Evolutionary conservation across 2,797 vertebrate species (phyloP), one percentile per base, ranked within the genome.

Genomic region (Sebastes glaucus): DNA sequence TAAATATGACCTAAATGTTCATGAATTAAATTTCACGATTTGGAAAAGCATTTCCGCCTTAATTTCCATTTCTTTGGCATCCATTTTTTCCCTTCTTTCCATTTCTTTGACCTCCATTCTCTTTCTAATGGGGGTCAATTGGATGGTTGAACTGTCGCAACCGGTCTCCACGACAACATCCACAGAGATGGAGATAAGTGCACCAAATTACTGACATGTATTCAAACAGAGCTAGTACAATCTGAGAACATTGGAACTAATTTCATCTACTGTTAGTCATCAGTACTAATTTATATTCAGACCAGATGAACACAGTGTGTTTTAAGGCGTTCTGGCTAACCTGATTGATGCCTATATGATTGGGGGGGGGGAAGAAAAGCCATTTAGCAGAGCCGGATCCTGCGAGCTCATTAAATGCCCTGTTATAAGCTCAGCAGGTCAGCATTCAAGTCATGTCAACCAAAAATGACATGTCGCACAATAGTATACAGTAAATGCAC

Each of bases 201-300:
- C 60, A 63, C 23, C 11, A 77, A 81, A 85, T 84, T 76, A 75
- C 30, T 59, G 27, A 74, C 11, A 69, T 53, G 62, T 42, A 49
- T 77, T 76, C 56, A 75, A 71, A 70, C 6, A 2, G 20, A 30
- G 27, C 18, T 16, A 2, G 23, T 22, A 60, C 71, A 59, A 84
- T 82, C 42, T 71, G 53, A 83, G 81, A 84, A 83, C 74, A 87
- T 42, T 78, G 81, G 67, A 68, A 81, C 75, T 76, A 78, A 86
- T 83, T 74, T 66, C 14, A 69, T 23, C 25, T 18, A 73, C 59
- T 33, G 13, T 77, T 74, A n/a, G 28, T 82, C n/a, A 11, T 62
- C 23, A 20, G 16, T 68, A 6, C 33, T 32, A 1, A 74, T 82
- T 81, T 20, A 73, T 70, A 74, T 78, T 82, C 75, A 63, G 35